Evolutionary conservation across 2,113 vertebrate genomes (phyloP), one percentile per base, ranked within the genome.

Genomic region (Cyprinodon tularosa): DNA sequence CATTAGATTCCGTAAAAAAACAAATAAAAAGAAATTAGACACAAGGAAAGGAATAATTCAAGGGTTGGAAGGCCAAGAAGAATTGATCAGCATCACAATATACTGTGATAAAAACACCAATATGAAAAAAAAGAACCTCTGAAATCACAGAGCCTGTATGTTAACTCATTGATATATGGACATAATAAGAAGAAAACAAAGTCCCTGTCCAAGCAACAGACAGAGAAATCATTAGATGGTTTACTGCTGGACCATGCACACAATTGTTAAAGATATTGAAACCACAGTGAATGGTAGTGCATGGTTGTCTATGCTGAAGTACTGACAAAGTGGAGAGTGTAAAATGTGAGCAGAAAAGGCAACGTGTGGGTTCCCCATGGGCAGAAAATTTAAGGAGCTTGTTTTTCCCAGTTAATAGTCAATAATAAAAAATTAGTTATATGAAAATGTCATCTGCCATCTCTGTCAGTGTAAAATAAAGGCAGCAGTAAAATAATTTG

Each of bases 11-110:
- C 48, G 75, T 60, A 66, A 62, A 59, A 62, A 82, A 29, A 29
- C 29, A 1, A 29, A 29, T 82, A 71, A n/a, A 57, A 62, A 40
- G 89, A 76, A 62, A 42, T 17, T 36, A 67, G 69, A 44, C 64
- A 39, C 66, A 68, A 88, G 81, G 77, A 86, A 89, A 90, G 72
- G 87, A 91, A 85, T 88, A 87, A 66, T 77, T 61, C 86, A 80
- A 88, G 89, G 86, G 68, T 80, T 64, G 39, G 40, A 74, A 76
- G 77, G 78, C 80, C 77, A 57, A 82, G 77, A 87, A 83, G 86
- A 86, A 72, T 86, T 74, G 82, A 84, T 78, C 82, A 72, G 76
- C 81, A 76, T 90, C 76, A 72, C 72, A 77, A 80, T 76, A 15
- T 47, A 86, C 71, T 77, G 78, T 78, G 83, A 88, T 29, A 89